Conservation (phyloP, 1,140 invertebrate species). For the Heliothis virescens region DNA sequence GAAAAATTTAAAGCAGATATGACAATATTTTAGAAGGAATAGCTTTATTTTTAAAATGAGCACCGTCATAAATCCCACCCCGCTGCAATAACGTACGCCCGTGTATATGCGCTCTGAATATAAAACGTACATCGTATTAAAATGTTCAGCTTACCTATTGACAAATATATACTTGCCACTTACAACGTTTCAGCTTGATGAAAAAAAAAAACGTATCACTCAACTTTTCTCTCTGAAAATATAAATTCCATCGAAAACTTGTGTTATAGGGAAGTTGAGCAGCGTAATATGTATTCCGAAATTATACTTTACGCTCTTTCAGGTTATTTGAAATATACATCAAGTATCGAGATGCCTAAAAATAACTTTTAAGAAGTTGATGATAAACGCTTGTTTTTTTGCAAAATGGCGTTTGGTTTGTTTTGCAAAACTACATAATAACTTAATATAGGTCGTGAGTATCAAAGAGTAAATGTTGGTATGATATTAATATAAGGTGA, state of each 20-base stretch:
- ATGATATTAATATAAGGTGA: neutral
- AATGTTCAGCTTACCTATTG: conserved; percentile 63
- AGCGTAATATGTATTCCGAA: conserved; percentile 25
- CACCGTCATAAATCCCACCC: conserved; percentile 75
- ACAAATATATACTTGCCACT: conserved; percentile 56
- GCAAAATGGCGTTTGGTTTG: neutral
- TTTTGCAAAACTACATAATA: too few species aligned
- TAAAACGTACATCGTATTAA: conserved; percentile 68
- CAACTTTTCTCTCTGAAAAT: conserved; percentile 6
- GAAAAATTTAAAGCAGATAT: conserved; percentile 83
- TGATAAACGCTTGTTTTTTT: neutral
- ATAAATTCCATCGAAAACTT: conserved; percentile 30
- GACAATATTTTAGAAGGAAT: conserved; percentile 85
- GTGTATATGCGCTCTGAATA: conserved; percentile 74
- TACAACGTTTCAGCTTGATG: conserved; percentile 48
- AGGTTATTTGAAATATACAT: neutral
- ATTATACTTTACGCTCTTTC: neutral
- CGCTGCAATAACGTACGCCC: conserved; percentile 76
- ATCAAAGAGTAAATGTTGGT: too few species aligned
- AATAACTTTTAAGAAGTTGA: too few species aligned
- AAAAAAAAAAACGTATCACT: conserved; percentile 30
- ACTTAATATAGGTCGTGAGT: too few species aligned
- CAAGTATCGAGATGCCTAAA: neutral
- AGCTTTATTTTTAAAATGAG: conserved; percentile 83
- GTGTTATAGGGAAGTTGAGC: conserved; percentile 29